Evolutionary conservation across 2,797 vertebrate genomes (phyloP).

Genomic region (Morus bassanus): DNA sequence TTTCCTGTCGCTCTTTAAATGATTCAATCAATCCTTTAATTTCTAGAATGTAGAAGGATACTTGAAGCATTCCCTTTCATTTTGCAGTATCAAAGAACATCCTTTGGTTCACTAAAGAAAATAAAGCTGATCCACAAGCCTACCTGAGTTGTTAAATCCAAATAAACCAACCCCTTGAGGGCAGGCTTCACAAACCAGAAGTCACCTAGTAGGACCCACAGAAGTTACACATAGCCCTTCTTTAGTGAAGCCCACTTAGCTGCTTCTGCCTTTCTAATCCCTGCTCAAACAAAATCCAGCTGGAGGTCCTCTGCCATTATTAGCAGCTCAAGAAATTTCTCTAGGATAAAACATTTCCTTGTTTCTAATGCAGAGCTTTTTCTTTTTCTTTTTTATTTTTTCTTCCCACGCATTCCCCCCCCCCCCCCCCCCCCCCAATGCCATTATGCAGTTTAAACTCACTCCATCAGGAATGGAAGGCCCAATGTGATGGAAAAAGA

Average conservation of each 20-base stretch:
- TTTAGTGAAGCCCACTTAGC: background rate
- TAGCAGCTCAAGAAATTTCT: background rate
- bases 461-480: too few species aligned
- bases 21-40: background rate
- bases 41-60: background rate
- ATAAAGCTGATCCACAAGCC: background rate
- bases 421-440: fast-evolving
- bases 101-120: background rate
- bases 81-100: background rate
- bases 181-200: background rate
- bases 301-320: background rate
- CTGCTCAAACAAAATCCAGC: background rate
- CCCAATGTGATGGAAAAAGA: background rate
- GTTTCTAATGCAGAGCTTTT: background rate
- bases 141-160: background rate
- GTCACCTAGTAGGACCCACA: background rate
- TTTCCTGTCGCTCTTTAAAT: background rate
- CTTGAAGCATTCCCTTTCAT: background rate
- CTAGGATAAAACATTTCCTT: background rate
- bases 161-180: background rate
- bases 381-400: background rate
- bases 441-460: background rate
- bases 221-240: background rate
- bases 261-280: background rate
- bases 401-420: too few species aligned